phyloP scores from a whole-genome alignment of 2,113 vertebrate species.

The Vidua macroura region DNA sequence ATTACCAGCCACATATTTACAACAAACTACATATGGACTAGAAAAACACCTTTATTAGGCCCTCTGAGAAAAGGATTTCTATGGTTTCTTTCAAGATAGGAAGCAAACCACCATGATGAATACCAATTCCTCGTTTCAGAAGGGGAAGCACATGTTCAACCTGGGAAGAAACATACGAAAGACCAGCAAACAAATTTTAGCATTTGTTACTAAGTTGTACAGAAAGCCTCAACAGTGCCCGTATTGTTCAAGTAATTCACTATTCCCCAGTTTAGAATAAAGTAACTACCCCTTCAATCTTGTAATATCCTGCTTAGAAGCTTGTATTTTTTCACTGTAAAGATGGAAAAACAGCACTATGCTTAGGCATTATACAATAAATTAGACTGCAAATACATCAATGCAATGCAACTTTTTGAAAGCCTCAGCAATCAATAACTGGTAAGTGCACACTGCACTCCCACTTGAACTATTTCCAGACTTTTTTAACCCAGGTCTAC shows the following conservation, averaged over 20 bases:
- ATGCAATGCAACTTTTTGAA: neutral
- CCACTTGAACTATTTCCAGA: neutral
- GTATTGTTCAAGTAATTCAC: neutral
- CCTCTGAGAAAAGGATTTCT: conserved; percentile 98
- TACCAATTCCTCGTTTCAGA: conserved; percentile 93
- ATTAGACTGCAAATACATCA: neutral
- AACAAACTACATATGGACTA: neutral
- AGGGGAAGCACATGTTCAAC: conserved; percentile 89
- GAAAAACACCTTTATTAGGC: conserved; percentile 88
- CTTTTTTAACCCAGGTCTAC: neutral
- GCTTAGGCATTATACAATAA: neutral
- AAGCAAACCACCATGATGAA: conserved; percentile 95
- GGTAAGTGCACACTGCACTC: neutral
- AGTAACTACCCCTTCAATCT: neutral
- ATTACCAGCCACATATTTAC: neutral
- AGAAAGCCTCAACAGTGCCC: neutral
- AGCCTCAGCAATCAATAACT: neutral
- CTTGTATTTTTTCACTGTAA: neutral
- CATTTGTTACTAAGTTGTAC: neutral
- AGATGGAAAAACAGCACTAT: neutral
- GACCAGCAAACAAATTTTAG: neutral
- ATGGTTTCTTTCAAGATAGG: conserved; percentile 98
- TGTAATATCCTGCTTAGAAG: neutral
- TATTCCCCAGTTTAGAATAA: neutral
- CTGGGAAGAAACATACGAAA: conserved; percentile 39